phyloP scores from a whole-genome alignment of 2,797 vertebrate genomes.

The Otolemur crassicaudatus region DNA sequence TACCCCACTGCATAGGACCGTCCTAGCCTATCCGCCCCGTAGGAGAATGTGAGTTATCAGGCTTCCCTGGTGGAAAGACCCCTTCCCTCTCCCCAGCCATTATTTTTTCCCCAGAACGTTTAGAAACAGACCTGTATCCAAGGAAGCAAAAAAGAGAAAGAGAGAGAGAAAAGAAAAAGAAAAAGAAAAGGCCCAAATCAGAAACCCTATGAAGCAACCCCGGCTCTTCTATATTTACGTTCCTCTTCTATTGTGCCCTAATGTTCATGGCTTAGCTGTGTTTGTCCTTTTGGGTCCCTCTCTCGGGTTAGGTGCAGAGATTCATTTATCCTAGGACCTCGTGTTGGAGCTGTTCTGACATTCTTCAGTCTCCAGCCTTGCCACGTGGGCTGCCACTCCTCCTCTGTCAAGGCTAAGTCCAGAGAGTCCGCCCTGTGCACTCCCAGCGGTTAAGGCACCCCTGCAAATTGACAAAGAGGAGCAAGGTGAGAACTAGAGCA shows the following conservation, averaged over 20 bases:
- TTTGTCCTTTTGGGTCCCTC: neutral
- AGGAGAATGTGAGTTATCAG: neutral
- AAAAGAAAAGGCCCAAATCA: neutral
- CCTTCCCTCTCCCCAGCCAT: accelerated
- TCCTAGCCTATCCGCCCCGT: neutral
- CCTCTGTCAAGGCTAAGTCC: neutral
- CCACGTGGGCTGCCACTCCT: neutral
- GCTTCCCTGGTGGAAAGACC: neutral
- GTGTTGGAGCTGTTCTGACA: neutral
- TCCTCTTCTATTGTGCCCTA: neutral
- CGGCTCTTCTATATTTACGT: neutral
- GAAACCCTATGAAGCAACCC: neutral
- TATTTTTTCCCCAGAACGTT: neutral
- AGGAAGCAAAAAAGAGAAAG: neutral
- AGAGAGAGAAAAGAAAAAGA: neutral
- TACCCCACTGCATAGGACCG: neutral
- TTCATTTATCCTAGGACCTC: neutral
- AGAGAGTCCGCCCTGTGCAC: too few species aligned
- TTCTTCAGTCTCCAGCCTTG: neutral
- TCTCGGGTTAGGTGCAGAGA: neutral
- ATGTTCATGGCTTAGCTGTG: accelerated
- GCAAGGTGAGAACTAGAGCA: too few species aligned
- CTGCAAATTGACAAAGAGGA: too few species aligned
- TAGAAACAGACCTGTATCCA: neutral
- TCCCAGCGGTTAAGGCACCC: neutral